Base-by-base conservation (phyloP, 2,888 invertebrate species). In the Pollenia angustigena region DNA sequence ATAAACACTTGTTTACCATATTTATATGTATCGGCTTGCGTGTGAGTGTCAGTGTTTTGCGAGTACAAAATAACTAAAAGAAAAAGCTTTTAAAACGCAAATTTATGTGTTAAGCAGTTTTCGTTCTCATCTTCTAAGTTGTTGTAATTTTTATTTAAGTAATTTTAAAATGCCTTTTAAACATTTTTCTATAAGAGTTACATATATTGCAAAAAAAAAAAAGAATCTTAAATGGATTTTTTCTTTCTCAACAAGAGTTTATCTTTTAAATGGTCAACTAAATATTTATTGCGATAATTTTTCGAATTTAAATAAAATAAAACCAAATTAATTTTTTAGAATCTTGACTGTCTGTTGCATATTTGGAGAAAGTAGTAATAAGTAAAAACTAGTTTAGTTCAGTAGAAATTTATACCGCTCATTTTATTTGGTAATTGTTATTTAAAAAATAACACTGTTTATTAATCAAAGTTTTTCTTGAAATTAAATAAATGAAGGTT, bases 71-170 rank as follows among this genome's bases (percentile, higher is more conserved):
- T 52, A 66, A 18, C 18, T 46, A 18, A 69, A 56, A 64, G 68
- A 66, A 81, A 87, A 85, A 82, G 85, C 87, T 87, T 84, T 87
- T 85, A 83, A 86, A 85, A 83, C 69, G 80, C 83, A 80, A 83
- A 80, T 83, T 80, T 82, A 81, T 85, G 58, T 81, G 54, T 42
- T 62, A 1, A 16, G 8, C 23, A 23, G 11, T 16, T 42, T 68
- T 58, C 4, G 18, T 14, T 18, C 60, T 42, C 52, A 72, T 54
- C 44, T 58, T 32, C n/a, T 11, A 11, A 44, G 16, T 16, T 44
- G 18, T 10, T 16, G 40, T 44, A 68, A 68, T 50, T 56, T 56
- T 42, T 66, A 11, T 12, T 52, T 75, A 48, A 81, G 66, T 66
- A 81, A 71, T 74, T 72, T 81, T 66, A 72, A 64, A 64, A 82